phyloP scores from a whole-genome alignment of 2,797 vertebrate genomes.

The Eulemur mongoz region DNA sequence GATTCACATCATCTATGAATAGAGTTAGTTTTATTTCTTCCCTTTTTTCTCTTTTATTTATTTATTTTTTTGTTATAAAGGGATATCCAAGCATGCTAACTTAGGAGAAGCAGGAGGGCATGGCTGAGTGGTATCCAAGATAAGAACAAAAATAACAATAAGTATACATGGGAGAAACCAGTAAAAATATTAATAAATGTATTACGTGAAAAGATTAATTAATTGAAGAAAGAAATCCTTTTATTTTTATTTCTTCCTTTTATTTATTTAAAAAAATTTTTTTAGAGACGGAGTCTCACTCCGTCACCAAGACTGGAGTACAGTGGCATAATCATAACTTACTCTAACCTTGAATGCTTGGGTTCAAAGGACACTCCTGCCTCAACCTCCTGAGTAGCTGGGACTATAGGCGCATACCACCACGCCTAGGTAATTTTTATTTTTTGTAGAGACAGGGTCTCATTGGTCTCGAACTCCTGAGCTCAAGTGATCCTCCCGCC shows the following conservation, averaged over 20 bases:
- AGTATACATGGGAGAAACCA: neutral
- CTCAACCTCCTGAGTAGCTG: no score
- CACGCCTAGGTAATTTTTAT: no score
- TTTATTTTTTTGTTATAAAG: neutral
- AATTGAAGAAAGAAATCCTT: neutral
- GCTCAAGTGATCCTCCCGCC: no score
- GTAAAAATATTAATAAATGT: neutral
- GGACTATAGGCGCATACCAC: no score
- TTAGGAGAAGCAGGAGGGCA: neutral
- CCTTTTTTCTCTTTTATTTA: neutral
- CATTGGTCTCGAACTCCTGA: no score
- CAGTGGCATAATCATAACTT: no score
- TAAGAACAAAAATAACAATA: neutral
- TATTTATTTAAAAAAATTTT: no score
- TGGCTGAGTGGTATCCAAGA: neutral
- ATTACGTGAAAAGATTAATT: neutral
- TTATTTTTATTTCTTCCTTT: neutral
- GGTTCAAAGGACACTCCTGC: no score
- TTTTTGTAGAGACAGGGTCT: no score
- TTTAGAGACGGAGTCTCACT: no score
- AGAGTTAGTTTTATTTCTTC: neutral
- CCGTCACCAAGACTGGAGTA: no score
- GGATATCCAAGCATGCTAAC: neutral
- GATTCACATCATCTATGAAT: neutral
- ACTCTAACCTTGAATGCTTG: no score